Percentiles rank a stretch among this genome's conserved stretches.
These are phyloP conservation scores for Amblyraja radiata DNA, from an alignment of 2,797 vertebrate genomes.

Conservation along the genomic window DNA sequence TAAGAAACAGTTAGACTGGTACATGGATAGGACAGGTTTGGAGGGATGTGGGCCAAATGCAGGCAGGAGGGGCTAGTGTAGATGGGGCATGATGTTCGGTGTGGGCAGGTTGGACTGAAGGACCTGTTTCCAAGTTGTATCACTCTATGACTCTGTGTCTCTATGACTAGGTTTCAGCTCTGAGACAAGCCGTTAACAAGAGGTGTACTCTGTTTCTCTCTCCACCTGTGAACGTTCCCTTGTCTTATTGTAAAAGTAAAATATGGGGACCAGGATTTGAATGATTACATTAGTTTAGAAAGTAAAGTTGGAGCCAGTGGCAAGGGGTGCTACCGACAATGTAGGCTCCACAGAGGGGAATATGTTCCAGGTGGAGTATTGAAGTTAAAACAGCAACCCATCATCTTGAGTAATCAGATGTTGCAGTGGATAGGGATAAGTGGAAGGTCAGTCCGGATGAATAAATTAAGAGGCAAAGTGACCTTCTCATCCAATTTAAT, in stretches of 20 bases:
- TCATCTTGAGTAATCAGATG: not conserved
- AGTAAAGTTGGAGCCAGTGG: not conserved
- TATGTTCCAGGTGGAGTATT: not conserved
- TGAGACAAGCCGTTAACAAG: not conserved
- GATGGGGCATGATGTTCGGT: too few species aligned
- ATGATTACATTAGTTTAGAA: not conserved
- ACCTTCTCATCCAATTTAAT: slow-evolving; percentile 30
- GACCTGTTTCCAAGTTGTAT: too few species aligned
- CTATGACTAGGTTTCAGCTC: not conserved
- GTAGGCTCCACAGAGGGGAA: not conserved
- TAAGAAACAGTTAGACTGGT: too few species aligned
- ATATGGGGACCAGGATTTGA: not conserved
- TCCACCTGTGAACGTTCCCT: not conserved
- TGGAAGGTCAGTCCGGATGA: slow-evolving; percentile 14
- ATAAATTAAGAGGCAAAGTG: not conserved
- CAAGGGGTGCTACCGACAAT: not conserved
- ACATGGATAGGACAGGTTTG: too few species aligned
- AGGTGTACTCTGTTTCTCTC: not conserved
- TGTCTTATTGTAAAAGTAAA: not conserved
- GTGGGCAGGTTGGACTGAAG: too few species aligned
- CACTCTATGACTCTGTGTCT: too few species aligned
- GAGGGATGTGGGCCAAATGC: too few species aligned
- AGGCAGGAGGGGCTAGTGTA: too few species aligned
- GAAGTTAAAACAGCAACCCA: not conserved
- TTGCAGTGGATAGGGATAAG: not conserved